Evolutionary conservation across 23 tunicate genomes (phyloP), one percentile per base, ranked within the genome.

Genomic region (Halocynthia aurantium): DNA sequence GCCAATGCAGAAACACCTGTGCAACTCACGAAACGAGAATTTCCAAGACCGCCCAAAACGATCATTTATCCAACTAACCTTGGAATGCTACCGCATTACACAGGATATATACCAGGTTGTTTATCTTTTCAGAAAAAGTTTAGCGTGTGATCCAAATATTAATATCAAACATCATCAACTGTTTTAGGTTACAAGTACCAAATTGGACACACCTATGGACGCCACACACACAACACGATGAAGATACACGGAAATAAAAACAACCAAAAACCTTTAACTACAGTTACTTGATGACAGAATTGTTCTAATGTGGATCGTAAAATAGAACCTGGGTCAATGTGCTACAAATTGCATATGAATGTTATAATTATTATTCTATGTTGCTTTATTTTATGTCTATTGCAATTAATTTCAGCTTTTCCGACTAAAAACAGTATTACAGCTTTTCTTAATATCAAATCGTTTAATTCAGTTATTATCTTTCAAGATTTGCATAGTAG

Each of bases 41-140:
- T 58, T 7, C 51, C 51, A 7, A 53, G 18, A 21, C 52, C 61
- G 22, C 82, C 86, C 9, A 92, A 92, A 53, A 77, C 88, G 7
- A 70, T 61, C 10, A 79, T 92, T 55, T 92, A 92, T 65, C 91
- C 91, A 21, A 50, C 72, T 8, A 74, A 82, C 72, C 74, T 20
- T 6, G 98, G 98, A 57, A 92, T 92, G 98, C 70, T 92, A n/a
- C 98, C 98, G 22, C 88, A 92, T 51, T 92, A 92, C 69, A 92
- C 98, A 10, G 98, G 98, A 61, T 92, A 92, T 75, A 92, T 92
- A n/a, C 98, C 98, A 86, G 98, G 98, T 92, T 31, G 44, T 31
- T 31, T 31, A 31, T 31, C 44, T 31, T 31, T 31, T 31, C 44
- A 31, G 1, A 31, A 31, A 31, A 31, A 31, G 17, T 15, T 49